phyloP scores from a whole-genome alignment of 2,888 invertebrate species.

The Acrocyrtus sp. region DNA sequence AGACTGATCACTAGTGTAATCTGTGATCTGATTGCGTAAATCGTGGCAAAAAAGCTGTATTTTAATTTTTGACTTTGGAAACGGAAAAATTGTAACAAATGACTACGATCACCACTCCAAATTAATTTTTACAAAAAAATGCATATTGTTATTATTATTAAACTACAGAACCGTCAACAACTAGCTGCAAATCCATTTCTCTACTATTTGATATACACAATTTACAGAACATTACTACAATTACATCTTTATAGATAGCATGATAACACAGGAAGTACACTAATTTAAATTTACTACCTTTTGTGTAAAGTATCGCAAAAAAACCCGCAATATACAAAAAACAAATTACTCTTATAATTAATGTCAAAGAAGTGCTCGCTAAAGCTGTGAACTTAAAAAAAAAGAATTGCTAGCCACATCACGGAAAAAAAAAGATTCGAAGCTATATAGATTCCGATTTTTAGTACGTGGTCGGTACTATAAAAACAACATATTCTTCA shows the following conservation, averaged over 20 bases:
- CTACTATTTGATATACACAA: constrained; percentile 11
- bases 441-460: background rate
- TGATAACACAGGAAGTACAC: constrained; percentile 13
- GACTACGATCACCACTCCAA: too few relatives aligned
- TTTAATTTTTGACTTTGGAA: too few relatives aligned
- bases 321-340: background rate
- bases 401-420: background rate
- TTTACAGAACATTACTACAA: too few relatives aligned
- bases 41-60: constrained; percentile 11
- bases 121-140: too few relatives aligned
- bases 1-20: constrained; percentile 48
- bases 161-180: constrained; percentile 10
- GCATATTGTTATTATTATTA: background rate
- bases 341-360: background rate
- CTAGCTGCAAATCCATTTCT: too few relatives aligned
- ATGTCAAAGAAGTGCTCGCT: constrained; percentile 37
- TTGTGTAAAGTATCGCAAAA: too few relatives aligned
- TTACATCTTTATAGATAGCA: background rate
- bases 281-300: too few relatives aligned
- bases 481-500: background rate
- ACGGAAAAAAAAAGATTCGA: background rate
- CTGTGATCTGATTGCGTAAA: constrained; percentile 43
- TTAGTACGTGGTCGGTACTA: background rate
- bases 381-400: constrained; percentile 26
- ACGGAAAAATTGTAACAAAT: too few relatives aligned